Conservation (phyloP, 2,888 invertebrate species). For the Tromatobia lineatoria region DNA sequence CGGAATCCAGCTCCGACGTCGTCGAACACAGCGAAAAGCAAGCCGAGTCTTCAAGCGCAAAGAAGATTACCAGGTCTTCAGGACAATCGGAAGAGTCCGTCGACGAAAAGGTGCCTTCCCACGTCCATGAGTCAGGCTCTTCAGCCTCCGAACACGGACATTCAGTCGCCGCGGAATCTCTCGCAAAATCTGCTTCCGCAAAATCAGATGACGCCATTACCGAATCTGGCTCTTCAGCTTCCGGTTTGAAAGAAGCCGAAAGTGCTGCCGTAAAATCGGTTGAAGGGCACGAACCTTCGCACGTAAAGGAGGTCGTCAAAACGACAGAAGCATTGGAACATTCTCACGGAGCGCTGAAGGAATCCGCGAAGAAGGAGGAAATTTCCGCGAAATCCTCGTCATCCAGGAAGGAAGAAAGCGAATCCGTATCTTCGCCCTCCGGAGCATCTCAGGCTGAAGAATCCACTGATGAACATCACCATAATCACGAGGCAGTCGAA, state of each 20-base stretch:
- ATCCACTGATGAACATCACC: neutral
- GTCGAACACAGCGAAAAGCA: neutral
- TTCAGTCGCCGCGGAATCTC: neutral
- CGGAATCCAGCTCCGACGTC: neutral
- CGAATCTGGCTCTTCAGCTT: too few relatives aligned
- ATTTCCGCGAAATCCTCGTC: neutral
- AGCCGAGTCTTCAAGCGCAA: neutral
- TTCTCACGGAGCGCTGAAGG: too few relatives aligned
- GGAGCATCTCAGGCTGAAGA: neutral
- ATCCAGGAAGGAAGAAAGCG: neutral
- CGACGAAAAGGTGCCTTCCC: neutral
- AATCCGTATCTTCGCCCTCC: neutral
- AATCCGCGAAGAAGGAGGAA: slow-evolving; percentile 4
- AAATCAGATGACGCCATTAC: neutral
- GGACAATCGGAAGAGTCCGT: neutral
- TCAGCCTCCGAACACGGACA: neutral
- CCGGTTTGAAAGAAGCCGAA: too few relatives aligned
- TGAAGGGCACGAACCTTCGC: neutral
- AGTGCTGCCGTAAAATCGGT: neutral
- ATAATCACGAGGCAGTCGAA: neutral
- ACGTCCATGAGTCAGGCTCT: neutral
- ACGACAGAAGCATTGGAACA: neutral
- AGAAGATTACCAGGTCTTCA: slow-evolving; percentile 6
- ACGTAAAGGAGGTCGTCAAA: neutral
- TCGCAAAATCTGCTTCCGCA: neutral